phyloP scores from a whole-genome alignment of 2,888 invertebrate genomes.

The Azorinus chamasolen region DNA sequence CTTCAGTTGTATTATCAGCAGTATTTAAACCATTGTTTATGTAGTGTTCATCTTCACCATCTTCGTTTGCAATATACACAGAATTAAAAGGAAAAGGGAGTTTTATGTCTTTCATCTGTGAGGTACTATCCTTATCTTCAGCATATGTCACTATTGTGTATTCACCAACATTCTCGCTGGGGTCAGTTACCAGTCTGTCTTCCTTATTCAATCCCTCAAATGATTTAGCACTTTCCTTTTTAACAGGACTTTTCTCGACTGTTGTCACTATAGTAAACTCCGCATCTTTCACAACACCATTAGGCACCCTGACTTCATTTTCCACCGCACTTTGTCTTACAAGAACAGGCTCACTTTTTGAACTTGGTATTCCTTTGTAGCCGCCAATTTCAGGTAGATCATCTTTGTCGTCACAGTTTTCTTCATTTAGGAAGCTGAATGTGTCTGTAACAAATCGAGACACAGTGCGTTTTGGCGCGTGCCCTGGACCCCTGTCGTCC shows the following conservation, averaged over 20 bases:
- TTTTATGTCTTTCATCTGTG: neutral
- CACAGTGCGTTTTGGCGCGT: neutral
- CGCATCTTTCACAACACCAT: neutral
- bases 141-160: constrained; percentile 5
- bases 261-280: constrained; percentile 46
- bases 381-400: neutral
- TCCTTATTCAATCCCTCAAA: neutral
- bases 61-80: neutral
- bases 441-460: constrained; percentile 38
- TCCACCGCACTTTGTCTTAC: neutral
- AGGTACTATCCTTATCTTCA: neutral
- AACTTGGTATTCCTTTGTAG: neutral
- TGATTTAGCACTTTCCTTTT: neutral
- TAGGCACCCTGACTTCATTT: neutral
- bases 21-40: constrained; percentile 17
- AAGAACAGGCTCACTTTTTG: neutral
- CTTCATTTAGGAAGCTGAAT: constrained; percentile 32
- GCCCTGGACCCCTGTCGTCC: too few species aligned
- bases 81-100: neutral
- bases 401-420: constrained; percentile 11
- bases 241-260: constrained; percentile 18
- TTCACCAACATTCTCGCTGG: neutral
- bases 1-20: constrained; percentile 9
- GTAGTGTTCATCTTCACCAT: neutral
- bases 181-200: neutral